Conservation (phyloP, 2,888 invertebrate species). For the Pseudococcus viburni region DNA sequence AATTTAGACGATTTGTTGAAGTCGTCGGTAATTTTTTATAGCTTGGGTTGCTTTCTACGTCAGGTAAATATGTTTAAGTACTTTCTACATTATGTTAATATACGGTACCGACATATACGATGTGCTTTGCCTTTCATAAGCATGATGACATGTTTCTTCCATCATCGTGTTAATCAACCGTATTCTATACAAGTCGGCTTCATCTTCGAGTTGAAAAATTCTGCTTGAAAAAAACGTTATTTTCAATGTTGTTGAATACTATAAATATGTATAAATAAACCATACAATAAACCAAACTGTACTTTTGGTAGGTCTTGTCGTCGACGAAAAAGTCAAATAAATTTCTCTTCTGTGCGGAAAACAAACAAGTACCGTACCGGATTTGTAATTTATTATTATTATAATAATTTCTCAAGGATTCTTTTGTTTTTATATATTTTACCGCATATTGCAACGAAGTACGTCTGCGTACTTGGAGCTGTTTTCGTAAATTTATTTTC, state of each 20-base stretch:
- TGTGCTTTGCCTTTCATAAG: not conserved
- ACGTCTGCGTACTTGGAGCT: not conserved
- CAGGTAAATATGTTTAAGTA: not conserved
- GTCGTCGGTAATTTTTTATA: not conserved
- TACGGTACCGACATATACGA: not conserved
- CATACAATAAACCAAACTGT: not conserved
- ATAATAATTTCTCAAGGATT: constrained; percentile 24
- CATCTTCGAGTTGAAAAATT: not conserved
- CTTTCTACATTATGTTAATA: constrained; percentile 24
- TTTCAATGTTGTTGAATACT: not conserved
- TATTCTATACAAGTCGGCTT: constrained; percentile 3
- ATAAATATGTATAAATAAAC: not conserved
- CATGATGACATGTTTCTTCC: constrained; percentile 10
- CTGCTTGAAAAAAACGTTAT: not conserved
- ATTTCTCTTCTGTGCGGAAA: not conserved
- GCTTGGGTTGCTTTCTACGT: not conserved
- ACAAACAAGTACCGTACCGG: not conserved
- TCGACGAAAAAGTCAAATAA: not conserved
- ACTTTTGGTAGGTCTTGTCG: not conserved
- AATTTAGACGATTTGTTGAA: not conserved
- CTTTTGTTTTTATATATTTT: not conserved
- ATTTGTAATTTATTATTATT: not conserved
- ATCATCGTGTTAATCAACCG: not conserved
- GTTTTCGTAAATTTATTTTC: not conserved
- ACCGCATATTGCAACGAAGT: not conserved